Conservation (phyloP, 1,140 invertebrate species). For the Zaprionus ornatus region DNA sequence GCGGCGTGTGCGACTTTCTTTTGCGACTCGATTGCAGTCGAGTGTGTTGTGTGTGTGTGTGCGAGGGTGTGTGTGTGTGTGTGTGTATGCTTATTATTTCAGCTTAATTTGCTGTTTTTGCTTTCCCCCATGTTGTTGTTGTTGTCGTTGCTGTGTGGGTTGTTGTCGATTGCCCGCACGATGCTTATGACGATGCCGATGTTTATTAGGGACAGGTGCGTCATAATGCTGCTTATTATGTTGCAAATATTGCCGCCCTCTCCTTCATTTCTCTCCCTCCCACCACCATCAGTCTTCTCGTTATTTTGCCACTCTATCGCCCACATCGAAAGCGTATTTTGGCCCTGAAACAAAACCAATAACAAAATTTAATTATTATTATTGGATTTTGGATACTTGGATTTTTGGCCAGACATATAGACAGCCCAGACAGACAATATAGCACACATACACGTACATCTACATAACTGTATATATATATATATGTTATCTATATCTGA, state of each 20-base stretch:
- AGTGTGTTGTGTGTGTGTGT: conserved; percentile 4
- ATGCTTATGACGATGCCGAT: conserved; percentile 23
- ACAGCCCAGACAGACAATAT: neutral
- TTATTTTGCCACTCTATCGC: neutral
- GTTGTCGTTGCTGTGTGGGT: conserved; percentile 12
- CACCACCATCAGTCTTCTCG: neutral
- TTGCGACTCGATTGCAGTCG: conserved; percentile 24
- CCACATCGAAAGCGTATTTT: neutral
- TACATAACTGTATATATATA: neutral
- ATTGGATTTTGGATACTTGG: conserved; percentile 1
- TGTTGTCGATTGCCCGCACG: conserved; percentile 21
- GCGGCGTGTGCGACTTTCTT: conserved; percentile 34
- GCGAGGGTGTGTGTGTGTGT: conserved; percentile 11
- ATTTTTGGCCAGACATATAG: neutral
- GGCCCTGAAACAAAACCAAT: conserved; percentile 8
- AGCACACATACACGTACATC: neutral
- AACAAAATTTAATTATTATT: conserved; percentile 25
- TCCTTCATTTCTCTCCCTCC: neutral
- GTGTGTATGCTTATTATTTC: conserved; percentile 31
- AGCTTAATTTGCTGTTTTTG: conserved; percentile 32
- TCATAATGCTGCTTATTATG: conserved; percentile 37
- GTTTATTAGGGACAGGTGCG: conserved; percentile 48
- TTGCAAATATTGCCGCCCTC: conserved; percentile 20
- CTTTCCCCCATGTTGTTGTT: conserved; percentile 1
- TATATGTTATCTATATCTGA: neutral